These are phyloP conservation scores for Apostichopus japonicus DNA, from an alignment of 35 echinoderm and acorn worm species.

Conservation along the genomic window DNA sequence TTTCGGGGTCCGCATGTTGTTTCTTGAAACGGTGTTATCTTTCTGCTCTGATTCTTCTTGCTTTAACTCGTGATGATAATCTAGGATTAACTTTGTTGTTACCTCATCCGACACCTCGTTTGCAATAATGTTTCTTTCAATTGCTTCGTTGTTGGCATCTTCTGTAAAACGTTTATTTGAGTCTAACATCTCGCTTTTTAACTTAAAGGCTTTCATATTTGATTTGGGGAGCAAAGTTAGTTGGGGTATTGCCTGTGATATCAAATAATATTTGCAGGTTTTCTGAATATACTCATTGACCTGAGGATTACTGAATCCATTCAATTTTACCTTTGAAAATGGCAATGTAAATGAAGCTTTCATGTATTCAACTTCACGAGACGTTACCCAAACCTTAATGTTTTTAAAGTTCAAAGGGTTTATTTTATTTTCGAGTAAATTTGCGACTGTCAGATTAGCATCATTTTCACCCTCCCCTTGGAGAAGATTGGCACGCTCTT, in stretches of 20 bases:
- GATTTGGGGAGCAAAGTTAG: background rate
- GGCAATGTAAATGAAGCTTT: background rate
- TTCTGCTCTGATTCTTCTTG: background rate
- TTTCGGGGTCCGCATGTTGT: background rate
- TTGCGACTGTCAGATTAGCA: background rate
- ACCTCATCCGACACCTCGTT: background rate
- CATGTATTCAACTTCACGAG: conserved; percentile 31
- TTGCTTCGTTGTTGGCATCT: background rate
- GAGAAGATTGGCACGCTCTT: background rate
- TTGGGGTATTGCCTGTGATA: background rate
- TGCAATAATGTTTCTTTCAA: background rate
- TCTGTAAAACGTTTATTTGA: background rate
- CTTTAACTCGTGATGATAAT: background rate
- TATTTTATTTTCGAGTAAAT: background rate
- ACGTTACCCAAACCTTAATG: conserved; percentile 24
- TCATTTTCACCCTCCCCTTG: no score
- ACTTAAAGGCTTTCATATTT: background rate
- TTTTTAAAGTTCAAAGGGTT: background rate
- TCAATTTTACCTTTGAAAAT: background rate
- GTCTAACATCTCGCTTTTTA: no score
- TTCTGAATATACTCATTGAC: background rate
- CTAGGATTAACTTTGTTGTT: background rate
- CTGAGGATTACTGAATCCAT: background rate
- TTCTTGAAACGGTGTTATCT: background rate
- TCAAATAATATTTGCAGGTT: conserved; percentile 9